A percentile compares a stretch with the other conserved stretches of the same genome.
Conservation (phyloP, 1,140 invertebrate species). For the Adelges cooleyi region DNA sequence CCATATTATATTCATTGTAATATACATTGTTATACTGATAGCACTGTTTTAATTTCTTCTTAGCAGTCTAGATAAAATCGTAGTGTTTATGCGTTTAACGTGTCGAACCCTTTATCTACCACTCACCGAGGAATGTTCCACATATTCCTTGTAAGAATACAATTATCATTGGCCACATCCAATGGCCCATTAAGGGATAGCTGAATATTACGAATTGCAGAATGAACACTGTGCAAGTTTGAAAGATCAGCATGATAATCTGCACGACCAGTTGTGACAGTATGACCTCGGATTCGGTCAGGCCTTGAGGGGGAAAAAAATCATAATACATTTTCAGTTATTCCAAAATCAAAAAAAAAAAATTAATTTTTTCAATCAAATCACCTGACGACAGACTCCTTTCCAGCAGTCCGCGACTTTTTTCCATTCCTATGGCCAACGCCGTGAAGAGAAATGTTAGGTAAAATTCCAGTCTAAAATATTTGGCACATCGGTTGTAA, state of each 20-base stretch:
- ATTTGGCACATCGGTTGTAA: too few relatives aligned
- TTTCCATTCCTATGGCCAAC: slow-evolving; percentile 33
- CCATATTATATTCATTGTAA: too few relatives aligned
- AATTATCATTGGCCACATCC: slow-evolving; percentile 40
- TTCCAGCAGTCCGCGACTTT: slow-evolving; percentile 31
- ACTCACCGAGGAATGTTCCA: slow-evolving; percentile 42
- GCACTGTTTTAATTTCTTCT: too few relatives aligned
- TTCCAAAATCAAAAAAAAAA: too few relatives aligned
- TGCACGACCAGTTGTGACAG: slow-evolving; percentile 72
- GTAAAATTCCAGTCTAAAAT: slow-evolving; percentile 32
- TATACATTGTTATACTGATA: too few relatives aligned
- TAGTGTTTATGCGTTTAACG: too few relatives aligned
- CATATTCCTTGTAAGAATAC: slow-evolving; percentile 45
- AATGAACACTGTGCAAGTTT: slow-evolving; percentile 58
- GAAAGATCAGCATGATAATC: slow-evolving; percentile 59
- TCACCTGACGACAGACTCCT: slow-evolving; percentile 33
- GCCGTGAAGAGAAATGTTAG: slow-evolving; percentile 32
- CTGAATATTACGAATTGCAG: slow-evolving; percentile 51
- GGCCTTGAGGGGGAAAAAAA: slow-evolving; percentile 43
- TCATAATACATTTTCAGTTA: not conserved
- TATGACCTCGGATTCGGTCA: slow-evolving; percentile 68
- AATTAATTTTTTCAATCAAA: not conserved
- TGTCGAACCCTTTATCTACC: too few relatives aligned
- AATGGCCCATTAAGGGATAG: slow-evolving; percentile 42
- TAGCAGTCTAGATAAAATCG: too few relatives aligned